A percentile compares a stretch with the other conserved stretches of the same genome.
Conservation (phyloP, 2,113 vertebrate species). For the Axis porcinus region DNA sequence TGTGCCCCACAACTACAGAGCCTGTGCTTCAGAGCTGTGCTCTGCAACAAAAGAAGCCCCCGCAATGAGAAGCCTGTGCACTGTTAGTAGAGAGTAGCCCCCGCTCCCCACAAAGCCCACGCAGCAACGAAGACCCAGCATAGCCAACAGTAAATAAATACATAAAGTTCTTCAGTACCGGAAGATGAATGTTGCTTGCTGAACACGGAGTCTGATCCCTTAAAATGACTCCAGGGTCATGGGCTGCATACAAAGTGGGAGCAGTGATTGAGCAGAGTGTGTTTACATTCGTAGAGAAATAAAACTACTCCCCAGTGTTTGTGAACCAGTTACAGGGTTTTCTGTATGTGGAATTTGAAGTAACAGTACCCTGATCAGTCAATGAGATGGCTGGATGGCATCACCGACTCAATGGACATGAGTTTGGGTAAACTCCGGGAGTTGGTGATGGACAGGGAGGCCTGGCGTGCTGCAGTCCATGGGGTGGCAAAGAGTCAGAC, state of each 20-base stretch:
- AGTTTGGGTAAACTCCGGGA: not conserved
- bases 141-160: not conserved
- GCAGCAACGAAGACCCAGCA: not conserved
- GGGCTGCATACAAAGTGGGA: not conserved
- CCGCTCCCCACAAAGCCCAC: accelerated
- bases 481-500: not conserved
- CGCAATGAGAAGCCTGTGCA: accelerated
- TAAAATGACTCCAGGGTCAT: not conserved
- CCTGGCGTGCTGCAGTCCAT: not conserved
- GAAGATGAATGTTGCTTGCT: not conserved
- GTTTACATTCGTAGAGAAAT: not conserved
- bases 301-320: not conserved
- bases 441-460: not conserved
- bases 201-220: not conserved
- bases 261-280: not conserved
- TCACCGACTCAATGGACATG: not conserved
- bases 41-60: not conserved
- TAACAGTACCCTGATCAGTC: not conserved
- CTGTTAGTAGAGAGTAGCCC: not conserved
- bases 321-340: not conserved
- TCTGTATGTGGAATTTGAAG: not conserved
- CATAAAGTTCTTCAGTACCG: not conserved
- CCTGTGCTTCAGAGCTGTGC: not conserved
- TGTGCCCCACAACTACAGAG: not conserved
- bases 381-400: not conserved